phyloP scores from a whole-genome alignment of 2,888 invertebrate species.

The Mellilla xanthometata region DNA sequence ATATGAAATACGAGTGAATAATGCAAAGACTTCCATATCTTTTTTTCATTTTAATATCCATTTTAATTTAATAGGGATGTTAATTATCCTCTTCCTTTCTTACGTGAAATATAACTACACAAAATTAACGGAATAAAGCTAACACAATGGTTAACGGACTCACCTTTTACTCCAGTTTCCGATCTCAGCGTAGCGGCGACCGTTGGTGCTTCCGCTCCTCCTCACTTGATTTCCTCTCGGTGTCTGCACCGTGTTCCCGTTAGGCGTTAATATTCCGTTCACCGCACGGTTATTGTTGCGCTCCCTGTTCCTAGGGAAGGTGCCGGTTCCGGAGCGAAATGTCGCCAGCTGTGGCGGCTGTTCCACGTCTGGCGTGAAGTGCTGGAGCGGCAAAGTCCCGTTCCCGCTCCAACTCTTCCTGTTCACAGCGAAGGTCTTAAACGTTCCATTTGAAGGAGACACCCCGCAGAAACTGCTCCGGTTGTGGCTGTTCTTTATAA shows the following conservation, averaged over 20 bases:
- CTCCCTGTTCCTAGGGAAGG: slow-evolving; percentile 76
- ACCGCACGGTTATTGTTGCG: slow-evolving; percentile 72
- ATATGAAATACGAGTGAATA: no score
- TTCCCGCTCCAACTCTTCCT: slow-evolving; percentile 82
- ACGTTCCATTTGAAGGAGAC: slow-evolving; percentile 72
- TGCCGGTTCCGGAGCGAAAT: slow-evolving; percentile 76
- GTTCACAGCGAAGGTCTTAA: slow-evolving; percentile 77
- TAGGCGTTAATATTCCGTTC: slow-evolving; percentile 79
- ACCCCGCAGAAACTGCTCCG: slow-evolving; percentile 80
- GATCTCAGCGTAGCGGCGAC: slow-evolving; percentile 83
- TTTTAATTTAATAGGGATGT: neutral
- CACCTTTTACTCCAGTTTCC: slow-evolving; percentile 83
- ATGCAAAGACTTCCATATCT: no score
- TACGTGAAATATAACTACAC: slow-evolving; percentile 18
- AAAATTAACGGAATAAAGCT: slow-evolving; percentile 34
- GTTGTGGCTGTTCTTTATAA: slow-evolving; percentile 79
- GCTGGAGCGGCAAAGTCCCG: slow-evolving; percentile 76
- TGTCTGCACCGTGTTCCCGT: slow-evolving; percentile 75
- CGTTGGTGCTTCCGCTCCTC: slow-evolving; percentile 76
- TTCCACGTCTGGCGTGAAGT: slow-evolving; percentile 67
- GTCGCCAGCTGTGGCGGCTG: slow-evolving; percentile 69
- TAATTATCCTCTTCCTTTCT: slow-evolving; percentile 27
- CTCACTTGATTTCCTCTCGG: slow-evolving; percentile 79
- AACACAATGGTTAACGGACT: slow-evolving; percentile 45
- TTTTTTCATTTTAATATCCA: no score